These are phyloP conservation scores for Anagrus nilaparvatae DNA, from an alignment of 1,140 invertebrate genomes.

Conservation along the genomic window DNA sequence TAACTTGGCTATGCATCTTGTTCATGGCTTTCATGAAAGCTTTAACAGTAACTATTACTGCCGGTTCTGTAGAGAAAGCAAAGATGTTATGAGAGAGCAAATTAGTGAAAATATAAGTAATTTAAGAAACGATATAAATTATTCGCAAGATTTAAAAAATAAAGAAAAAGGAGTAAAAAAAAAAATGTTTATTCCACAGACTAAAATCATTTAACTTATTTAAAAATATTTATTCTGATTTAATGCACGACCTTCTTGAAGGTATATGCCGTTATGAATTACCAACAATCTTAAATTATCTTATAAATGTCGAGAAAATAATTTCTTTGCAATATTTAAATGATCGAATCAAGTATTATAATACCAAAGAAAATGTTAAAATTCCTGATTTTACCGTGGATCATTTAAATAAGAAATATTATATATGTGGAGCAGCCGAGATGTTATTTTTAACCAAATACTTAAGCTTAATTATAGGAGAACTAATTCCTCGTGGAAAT, in stretches of 20 bases:
- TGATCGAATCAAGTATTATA: conserved; percentile 1
- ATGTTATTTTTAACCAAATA: conserved; percentile 6
- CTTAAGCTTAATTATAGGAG: conserved; percentile 1
- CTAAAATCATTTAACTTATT: conserved; percentile 7
- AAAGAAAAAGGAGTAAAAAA: conserved; percentile 5
- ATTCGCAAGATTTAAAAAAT: conserved; percentile 7
- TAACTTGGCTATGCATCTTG: conserved; percentile 8
- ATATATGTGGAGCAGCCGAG: conserved; percentile 5
- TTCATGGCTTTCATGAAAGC: conserved; percentile 14
- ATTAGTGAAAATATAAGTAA: conserved; percentile 5
- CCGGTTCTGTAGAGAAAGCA: conserved; percentile 4
- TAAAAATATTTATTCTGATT: conserved; percentile 10
- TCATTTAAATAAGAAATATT: not conserved
- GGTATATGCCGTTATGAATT: conserved; percentile 8
- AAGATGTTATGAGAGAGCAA: conserved; percentile 1
- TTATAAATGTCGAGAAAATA: not conserved
- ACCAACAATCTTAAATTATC: conserved; percentile 4
- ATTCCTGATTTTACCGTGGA: not conserved
- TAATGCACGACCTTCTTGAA: conserved; percentile 11
- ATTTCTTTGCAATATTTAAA: conserved; percentile 5
- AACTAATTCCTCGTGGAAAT: not conserved
- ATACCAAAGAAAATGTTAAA: conserved; percentile 1
- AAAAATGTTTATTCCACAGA: conserved; percentile 8
- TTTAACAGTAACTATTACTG: conserved; percentile 13
- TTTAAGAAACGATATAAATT: conserved; percentile 7